Evolutionary conservation across 2,113 vertebrate genomes (phyloP), one percentile per base, ranked within the genome.

Genomic region (Chunga burmeisteri): DNA sequence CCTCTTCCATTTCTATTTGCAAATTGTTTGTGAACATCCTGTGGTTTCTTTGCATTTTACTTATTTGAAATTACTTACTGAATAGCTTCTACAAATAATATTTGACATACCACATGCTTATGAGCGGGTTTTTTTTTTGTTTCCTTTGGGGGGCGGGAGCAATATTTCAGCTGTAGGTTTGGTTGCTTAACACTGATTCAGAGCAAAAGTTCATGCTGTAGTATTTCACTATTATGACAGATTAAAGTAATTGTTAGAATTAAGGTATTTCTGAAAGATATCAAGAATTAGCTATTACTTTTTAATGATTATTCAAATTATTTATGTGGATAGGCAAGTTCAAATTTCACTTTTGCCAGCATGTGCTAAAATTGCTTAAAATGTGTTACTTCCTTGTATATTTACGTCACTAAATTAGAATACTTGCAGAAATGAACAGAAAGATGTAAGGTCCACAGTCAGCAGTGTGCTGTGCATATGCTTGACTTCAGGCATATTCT

Each of bases 61-160:
- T 97, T 96, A 93, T 67, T 97, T 95, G 78, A 95, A 95, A 96
- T 95, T 96, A 89, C 81, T 97, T 91, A 89, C 89, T 81, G 89
- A 93, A 93, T 80, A 93, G 81, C 58, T 94, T 80, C 93, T 82
- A 87, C 91, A 95, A 93, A 94, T 96, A 87, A 81, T 86, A 80
- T 77, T 93, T 95, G 94, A 88, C 81, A 36, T 70, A 77, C 46
- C 4, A 3, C 46, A n/a, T 82, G 70, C 81, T 73, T 74, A 44
- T 50, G 50, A 89, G n/a, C 36, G 46, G 53, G 17, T 32, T 66
- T 82, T 5, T 74, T 52, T 26, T 50, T 65, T 8, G 20, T 79
- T 91, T 85, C 42, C 22, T 82, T n/a, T 52, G 10, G 6, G 6
- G 9, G 3, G 38, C 38, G 11, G 13, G 20, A 74, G 32, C 18